Base-by-base conservation (phyloP, 2,113 vertebrate species). In the Oryzias woworae region DNA sequence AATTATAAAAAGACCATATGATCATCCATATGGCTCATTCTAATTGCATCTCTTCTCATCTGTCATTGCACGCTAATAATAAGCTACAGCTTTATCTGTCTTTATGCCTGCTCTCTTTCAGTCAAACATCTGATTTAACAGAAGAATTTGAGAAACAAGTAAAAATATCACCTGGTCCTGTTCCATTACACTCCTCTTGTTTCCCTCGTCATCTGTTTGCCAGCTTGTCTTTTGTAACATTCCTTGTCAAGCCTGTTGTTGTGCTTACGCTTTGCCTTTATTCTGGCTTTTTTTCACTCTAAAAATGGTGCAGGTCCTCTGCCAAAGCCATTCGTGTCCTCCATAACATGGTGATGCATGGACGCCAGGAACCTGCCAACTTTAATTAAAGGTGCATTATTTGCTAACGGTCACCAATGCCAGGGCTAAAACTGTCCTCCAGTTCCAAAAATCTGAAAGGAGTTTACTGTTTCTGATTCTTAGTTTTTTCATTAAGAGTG, bases 1-100 rank as follows among this genome's bases (percentile, higher is more conserved):
- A 88, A 89, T 89, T 88, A 89, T 88, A 78, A 83, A 75, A 80
- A 83, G 81, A 85, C 86, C 88, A 88, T 89, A 89, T 85, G 88
- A 88, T 87, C 81, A 69, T 85, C 85, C 88, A 88, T 89, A 89
- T 89, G 88, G 86, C 76, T 66, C 52, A 42, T 85, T 87, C 58
- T 89, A 88, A 89, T 88, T 89, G 86, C 77, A 44, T 81, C 75
- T 83, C 80, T 61, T 81, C 77, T 89, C 78, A 72, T 85, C 82
- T 84, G 78, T 73, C 77, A 73, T 85, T 76, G 59, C 68, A 66
- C 69, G 60, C 59, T 69, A 67, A 69, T 78, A 82, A 82, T 80
- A 81, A 82, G 73, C 80, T 66, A 44, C 77, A 69, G 77, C 77
- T 71, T 62, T 71, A 20, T 67, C 73, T 80, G 62, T 81, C 77